These are phyloP conservation scores for Epinephelus moara DNA, from an alignment of 2,113 vertebrate species.

Conservation along the genomic window DNA sequence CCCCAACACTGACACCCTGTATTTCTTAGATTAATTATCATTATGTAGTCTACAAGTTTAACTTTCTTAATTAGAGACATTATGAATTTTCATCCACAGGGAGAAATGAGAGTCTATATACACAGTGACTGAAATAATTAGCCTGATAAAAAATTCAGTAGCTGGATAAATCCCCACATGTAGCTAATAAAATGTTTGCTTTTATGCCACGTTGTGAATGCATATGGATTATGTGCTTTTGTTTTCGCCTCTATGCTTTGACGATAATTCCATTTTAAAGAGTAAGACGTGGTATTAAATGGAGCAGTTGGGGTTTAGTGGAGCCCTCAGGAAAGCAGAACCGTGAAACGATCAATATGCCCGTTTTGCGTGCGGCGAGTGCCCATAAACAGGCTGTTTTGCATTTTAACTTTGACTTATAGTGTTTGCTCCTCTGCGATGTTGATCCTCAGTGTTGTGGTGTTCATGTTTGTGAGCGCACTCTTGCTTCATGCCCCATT, in stretches of 20 bases:
- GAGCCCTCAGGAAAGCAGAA: not conserved
- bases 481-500: conserved; percentile 31
- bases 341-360: not conserved
- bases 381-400: not conserved
- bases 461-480: not conserved
- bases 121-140: conserved; percentile 38
- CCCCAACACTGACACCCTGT: not conserved
- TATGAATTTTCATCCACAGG: conserved; percentile 9
- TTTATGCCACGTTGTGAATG: not conserved
- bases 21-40: conserved; percentile 11
- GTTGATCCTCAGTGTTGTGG: not conserved
- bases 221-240: conserved; percentile 26
- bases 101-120: not conserved
- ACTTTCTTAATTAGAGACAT: conserved; percentile 45
- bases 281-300: not conserved
- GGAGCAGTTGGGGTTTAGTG: not conserved
- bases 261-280: conserved; percentile 9
- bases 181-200: conserved; percentile 1
- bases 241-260: conserved; percentile 6
- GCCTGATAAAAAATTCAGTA: conserved; percentile 25
- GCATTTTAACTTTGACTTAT: not conserved
- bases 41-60: conserved; percentile 12
- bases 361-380: not conserved
- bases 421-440: not conserved
- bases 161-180: not conserved